phyloP scores from a whole-genome alignment of 1,140 invertebrate species.

The Theocolax elegans region DNA sequence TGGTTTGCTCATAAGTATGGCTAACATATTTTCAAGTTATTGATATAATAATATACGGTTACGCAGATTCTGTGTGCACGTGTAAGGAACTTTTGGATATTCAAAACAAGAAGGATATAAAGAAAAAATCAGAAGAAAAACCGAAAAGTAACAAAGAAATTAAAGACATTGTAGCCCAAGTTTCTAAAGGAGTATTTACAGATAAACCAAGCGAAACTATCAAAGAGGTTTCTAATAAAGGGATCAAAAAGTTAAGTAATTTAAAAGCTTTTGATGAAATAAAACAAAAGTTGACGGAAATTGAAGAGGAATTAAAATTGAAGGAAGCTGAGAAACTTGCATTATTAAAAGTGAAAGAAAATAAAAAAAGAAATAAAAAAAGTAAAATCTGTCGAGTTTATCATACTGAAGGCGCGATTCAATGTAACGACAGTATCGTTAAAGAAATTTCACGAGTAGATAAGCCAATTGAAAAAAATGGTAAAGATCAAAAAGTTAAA shows the following conservation, averaged over 20 bases:
- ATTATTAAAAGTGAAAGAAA: not conserved
- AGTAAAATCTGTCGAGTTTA: not conserved
- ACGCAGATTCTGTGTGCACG: too few species aligned
- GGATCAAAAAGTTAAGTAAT: not conserved
- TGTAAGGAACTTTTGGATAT: too few species aligned
- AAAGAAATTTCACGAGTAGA: not conserved
- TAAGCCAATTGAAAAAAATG: not conserved
- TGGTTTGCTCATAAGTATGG: too few species aligned
- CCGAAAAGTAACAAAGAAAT: too few species aligned
- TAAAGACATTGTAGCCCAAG: too few species aligned
- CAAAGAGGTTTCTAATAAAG: too few species aligned
- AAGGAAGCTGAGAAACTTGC: not conserved
- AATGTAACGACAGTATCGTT: not conserved
- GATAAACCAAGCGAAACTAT: too few species aligned
- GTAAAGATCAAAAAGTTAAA: not conserved
- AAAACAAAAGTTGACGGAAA: not conserved
- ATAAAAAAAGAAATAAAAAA: not conserved
- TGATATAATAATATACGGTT: too few species aligned
- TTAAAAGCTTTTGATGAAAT: not conserved
- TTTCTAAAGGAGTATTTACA: too few species aligned
- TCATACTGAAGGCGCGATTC: not conserved
- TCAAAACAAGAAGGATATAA: too few species aligned
- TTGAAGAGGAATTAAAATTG: not conserved
- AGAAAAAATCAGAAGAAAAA: too few species aligned
- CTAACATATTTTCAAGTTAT: too few species aligned